Conservation (phyloP, 2,888 invertebrate species). For the Dryomyza anilis region DNA sequence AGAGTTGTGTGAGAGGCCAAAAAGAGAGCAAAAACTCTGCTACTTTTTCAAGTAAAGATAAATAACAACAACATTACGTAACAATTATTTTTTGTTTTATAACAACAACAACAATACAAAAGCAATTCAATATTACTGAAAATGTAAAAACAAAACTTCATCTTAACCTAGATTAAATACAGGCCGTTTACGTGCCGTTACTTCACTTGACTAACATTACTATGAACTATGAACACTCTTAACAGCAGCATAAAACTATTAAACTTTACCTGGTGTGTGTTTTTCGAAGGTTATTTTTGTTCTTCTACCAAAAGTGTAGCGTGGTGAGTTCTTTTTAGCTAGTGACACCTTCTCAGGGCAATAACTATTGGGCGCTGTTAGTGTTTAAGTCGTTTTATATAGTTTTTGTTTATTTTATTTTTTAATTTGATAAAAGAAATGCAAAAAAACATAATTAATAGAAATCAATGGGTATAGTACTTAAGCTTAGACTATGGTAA, state of each 20-base stretch:
- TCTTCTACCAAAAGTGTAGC: constrained; percentile 65
- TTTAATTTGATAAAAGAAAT: constrained; percentile 30
- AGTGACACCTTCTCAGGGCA: constrained; percentile 68
- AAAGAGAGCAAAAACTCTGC: neutral
- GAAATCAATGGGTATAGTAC: neutral
- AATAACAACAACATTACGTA: neutral
- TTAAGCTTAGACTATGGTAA: constrained; percentile 1
- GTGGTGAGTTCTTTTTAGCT: constrained; percentile 60
- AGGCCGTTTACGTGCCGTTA: neutral
- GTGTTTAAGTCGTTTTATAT: constrained; percentile 35
- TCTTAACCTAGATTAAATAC: neutral
- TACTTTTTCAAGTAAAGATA: too few relatives aligned
- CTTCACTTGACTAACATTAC: too few relatives aligned
- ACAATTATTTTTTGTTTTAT: too few relatives aligned
- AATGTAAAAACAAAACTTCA: neutral
- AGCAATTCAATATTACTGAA: neutral
- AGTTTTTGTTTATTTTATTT: constrained; percentile 26
- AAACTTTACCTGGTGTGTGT: constrained; percentile 55
- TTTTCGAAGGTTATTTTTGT: constrained; percentile 57
- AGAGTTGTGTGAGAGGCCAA: neutral
- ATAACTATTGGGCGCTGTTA: constrained; percentile 62
- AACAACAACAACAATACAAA: constrained; percentile 2
- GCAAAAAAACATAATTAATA: constrained; percentile 29
- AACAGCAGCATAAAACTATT: too few relatives aligned
- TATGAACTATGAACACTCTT: too few relatives aligned